phyloP scores from a whole-genome alignment of 1,140 invertebrate genomes.

The Oncopodura yosiiana region DNA sequence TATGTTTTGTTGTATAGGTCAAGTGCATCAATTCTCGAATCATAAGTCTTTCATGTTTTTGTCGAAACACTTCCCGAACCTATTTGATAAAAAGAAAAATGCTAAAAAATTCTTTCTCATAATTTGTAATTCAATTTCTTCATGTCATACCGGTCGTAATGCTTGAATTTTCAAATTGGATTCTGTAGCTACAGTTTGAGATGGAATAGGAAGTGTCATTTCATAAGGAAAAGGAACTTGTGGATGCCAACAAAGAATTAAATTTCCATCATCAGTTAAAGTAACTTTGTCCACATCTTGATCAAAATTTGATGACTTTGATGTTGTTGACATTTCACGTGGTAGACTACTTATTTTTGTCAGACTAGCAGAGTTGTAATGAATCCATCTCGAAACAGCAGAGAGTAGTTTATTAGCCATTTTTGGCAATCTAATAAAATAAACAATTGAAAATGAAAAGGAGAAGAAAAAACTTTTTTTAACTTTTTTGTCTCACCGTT shows the following conservation, averaged over 20 bases:
- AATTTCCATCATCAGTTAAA: conserved; percentile 16
- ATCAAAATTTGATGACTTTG: no score
- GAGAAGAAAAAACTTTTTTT: no score
- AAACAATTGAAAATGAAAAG: no score
- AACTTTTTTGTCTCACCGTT: no score
- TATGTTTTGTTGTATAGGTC: conserved; percentile 67
- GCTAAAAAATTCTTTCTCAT: background rate
- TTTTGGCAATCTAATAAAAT: no score
- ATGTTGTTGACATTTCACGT: no score
- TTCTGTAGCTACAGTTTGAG: conserved; percentile 35
- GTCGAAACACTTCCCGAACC: conserved; percentile 53
- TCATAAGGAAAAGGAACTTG: conserved; percentile 73
- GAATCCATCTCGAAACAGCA: no score
- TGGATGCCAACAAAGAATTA: conserved; percentile 69
- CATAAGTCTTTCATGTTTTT: conserved; percentile 50
- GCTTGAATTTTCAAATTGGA: conserved; percentile 33
- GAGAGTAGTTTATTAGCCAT: no score
- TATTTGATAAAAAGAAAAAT: conserved; percentile 33
- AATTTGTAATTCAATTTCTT: background rate
- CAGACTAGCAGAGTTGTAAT: no score
- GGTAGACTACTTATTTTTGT: no score
- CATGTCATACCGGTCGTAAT: conserved; percentile 22
- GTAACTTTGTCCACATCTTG: conserved; percentile 2
- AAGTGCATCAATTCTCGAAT: conserved; percentile 59
- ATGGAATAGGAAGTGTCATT: conserved; percentile 60